These are phyloP conservation scores for Eupeodes corollae DNA, from an alignment of 1,140 invertebrate genomes.

Conservation along the genomic window DNA sequence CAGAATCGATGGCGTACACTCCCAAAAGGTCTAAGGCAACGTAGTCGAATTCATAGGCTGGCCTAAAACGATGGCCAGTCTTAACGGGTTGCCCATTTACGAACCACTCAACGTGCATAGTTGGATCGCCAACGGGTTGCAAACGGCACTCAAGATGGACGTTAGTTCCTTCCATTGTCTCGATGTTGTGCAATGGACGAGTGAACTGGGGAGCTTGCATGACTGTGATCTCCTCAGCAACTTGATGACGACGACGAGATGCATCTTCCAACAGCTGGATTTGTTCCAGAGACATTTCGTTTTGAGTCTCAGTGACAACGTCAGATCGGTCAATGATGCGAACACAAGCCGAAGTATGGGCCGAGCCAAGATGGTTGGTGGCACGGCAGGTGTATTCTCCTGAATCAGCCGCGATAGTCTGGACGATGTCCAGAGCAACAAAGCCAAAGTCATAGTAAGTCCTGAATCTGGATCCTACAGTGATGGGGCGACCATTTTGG, in stretches of 20 bases:
- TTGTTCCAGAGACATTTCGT: conserved; percentile 88
- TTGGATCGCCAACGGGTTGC: conserved; percentile 87
- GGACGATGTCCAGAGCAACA: conserved; percentile 81
- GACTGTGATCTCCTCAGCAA: conserved; percentile 64
- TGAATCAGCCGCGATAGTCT: conserved; percentile 75
- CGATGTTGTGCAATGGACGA: conserved; percentile 76
- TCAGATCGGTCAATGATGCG: conserved; percentile 71
- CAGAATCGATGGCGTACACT: conserved; percentile 93
- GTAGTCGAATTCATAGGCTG: conserved; percentile 95
- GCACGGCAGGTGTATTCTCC: conserved; percentile 89
- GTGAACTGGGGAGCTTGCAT: conserved; percentile 79
- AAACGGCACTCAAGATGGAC: conserved; percentile 87
- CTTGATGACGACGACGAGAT: conserved; percentile 56
- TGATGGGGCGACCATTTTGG: conserved; percentile 78
- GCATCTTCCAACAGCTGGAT: conserved; percentile 88
- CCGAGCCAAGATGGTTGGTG: conserved; percentile 84
- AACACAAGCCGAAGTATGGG: conserved; percentile 82
- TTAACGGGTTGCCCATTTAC: conserved; percentile 82
- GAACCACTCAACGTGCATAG: conserved; percentile 95
- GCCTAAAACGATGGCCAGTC: conserved; percentile 87
- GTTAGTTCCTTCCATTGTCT: conserved; percentile 83
- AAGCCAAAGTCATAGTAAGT: conserved; percentile 95
- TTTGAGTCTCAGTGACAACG: conserved; percentile 85
- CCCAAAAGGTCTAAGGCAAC: conserved; percentile 90
- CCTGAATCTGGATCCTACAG: conserved; percentile 79